phyloP scores from a whole-genome alignment of 2,797 vertebrate genomes.

The Basileuterus tristriatus region DNA sequence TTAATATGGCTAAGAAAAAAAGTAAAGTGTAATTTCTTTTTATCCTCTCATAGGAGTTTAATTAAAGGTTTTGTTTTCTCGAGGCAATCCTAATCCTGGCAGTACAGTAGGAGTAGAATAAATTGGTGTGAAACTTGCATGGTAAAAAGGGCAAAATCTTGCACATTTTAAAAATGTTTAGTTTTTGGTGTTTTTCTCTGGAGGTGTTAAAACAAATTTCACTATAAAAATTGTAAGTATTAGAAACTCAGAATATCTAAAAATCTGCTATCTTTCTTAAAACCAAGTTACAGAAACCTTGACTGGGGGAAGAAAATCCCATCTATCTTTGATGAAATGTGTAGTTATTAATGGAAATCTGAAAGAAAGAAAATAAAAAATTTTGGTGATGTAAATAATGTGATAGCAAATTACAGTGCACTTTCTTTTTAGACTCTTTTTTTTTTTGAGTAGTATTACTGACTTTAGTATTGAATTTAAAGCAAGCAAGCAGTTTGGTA shows the following conservation, averaged over 20 bases:
- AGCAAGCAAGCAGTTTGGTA: neutral
- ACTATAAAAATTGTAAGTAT: neutral
- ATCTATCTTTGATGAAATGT: constrained; percentile 32
- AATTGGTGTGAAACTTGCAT: neutral
- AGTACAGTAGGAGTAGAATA: neutral
- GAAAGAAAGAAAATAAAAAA: constrained; percentile 29
- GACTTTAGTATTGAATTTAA: constrained; percentile 37
- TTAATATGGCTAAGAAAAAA: neutral
- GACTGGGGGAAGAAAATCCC: neutral
- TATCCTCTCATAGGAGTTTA: neutral
- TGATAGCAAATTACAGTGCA: constrained; percentile 12
- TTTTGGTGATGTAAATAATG: constrained; percentile 11
- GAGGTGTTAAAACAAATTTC: neutral
- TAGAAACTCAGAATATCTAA: neutral
- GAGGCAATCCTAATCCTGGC: neutral
- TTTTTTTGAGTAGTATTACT: neutral
- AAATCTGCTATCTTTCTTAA: neutral
- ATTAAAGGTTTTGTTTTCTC: constrained; percentile 19
- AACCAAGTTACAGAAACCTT: neutral
- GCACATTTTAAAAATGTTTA: neutral
- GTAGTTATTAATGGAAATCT: neutral
- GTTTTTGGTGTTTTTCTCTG: neutral
- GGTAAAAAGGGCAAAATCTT: neutral
- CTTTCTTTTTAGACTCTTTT: neutral
- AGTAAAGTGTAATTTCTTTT: neutral